Evolutionary conservation across 2,113 vertebrate genomes (phyloP).

Genomic region (Xerus inauris): DNA sequence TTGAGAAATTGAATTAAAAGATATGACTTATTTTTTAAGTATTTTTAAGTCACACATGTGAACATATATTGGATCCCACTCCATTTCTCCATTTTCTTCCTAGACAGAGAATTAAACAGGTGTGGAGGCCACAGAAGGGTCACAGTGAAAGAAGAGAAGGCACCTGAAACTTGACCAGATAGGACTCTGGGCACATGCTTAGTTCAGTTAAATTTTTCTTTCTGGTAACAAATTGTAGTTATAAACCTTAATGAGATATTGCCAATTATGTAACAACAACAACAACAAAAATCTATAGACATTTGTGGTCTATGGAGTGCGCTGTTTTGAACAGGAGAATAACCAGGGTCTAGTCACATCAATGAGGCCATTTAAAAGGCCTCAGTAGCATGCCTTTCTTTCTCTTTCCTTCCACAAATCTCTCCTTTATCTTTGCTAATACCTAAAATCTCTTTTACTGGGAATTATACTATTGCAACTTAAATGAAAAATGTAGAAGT

Average conservation of each 20-base stretch:
- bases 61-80: neutral
- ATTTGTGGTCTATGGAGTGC: neutral
- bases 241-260: neutral
- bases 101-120: neutral
- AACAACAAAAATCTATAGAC: no score
- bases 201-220: neutral
- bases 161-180: neutral
- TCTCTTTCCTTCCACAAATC: neutral
- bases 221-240: neutral
- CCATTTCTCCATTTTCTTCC: neutral
- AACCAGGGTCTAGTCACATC: neutral
- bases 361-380: neutral
- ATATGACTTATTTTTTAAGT: neutral
- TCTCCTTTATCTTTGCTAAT: neutral
- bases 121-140: neutral
- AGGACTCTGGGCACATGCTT: neutral
- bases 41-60: neutral
- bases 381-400: neutral
- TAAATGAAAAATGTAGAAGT: neutral
- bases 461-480: neutral
- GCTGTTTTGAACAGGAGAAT: neutral
- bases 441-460: neutral
- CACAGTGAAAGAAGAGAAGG: neutral
- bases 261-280: no score
- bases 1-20: neutral